A percentile compares a stretch with the other conserved stretches of the same genome.
Conservation (phyloP, 2,888 invertebrate genomes). For the Drosophila neoperkinsi region DNA sequence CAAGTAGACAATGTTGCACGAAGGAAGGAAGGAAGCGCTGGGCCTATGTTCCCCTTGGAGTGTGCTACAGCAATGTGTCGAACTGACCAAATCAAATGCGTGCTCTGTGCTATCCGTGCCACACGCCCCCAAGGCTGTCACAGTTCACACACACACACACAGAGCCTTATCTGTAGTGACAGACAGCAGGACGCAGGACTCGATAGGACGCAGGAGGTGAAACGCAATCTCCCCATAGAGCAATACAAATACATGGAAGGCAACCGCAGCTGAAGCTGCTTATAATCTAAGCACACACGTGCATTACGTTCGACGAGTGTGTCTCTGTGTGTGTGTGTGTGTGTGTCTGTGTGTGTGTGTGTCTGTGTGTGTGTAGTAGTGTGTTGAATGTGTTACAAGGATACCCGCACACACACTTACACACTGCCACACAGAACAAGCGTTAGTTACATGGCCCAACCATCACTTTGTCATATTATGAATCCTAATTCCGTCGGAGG, state of each 20-base stretch:
- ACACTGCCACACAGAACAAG: slow-evolving; percentile 33
- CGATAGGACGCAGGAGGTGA: slow-evolving; percentile 15
- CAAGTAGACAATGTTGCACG: slow-evolving; percentile 55
- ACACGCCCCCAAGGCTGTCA: slow-evolving; percentile 75
- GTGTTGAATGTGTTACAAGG: slow-evolving; percentile 59
- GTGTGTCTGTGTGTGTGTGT: slow-evolving; percentile 2
- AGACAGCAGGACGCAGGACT: slow-evolving; percentile 9
- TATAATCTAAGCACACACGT: slow-evolving; percentile 67
- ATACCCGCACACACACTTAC: slow-evolving; percentile 51
- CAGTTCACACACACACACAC: slow-evolving; percentile 52
- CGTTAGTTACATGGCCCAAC: slow-evolving; percentile 71
- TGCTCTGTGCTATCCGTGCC: slow-evolving; percentile 33
- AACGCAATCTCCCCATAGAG: slow-evolving; percentile 56
- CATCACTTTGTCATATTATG: slow-evolving; percentile 76
- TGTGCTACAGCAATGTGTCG: slow-evolving; percentile 52
- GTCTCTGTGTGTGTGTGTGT: slow-evolving; percentile 14
- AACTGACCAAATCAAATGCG: slow-evolving; percentile 76
- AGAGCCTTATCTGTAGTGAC: slow-evolving; percentile 57
- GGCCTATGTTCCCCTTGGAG: slow-evolving; percentile 15
- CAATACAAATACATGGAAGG: slow-evolving; percentile 62
- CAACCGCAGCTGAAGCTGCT: slow-evolving; percentile 72
- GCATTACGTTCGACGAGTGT: slow-evolving; percentile 4
- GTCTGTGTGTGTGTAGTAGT: slow-evolving; percentile 15
- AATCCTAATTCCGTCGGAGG: slow-evolving; percentile 71
- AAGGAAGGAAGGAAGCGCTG: slow-evolving; percentile 41